A percentile compares a stretch with the other conserved stretches of the same genome.
Conservation (phyloP, 1,140 invertebrate species). For the Acromyrmex echinatior region DNA sequence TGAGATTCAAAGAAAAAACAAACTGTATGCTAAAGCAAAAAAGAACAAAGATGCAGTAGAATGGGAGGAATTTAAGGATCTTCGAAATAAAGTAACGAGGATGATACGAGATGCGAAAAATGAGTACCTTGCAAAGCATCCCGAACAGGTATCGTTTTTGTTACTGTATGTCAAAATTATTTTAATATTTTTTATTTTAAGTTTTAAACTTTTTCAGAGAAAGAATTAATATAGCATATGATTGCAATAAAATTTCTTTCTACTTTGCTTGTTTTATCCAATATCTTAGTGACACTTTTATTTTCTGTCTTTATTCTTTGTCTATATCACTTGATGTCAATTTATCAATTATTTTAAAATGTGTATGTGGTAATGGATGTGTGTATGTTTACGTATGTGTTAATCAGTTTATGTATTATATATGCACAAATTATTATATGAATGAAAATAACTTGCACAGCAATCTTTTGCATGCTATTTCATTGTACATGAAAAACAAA, state of each 20-base stretch:
- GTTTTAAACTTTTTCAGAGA: not conserved
- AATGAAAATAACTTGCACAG: conserved; percentile 26
- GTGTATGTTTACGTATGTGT: not conserved
- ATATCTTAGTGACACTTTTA: not conserved
- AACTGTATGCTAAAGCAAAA: conserved; percentile 86
- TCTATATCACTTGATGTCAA: not conserved
- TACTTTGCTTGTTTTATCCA: not conserved
- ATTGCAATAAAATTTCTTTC: not conserved
- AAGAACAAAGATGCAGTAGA: conserved; percentile 86
- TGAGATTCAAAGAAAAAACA: conserved; percentile 87
- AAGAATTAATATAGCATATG: too few relatives aligned
- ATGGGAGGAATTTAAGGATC: conserved; percentile 87
- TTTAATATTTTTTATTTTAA: not conserved
- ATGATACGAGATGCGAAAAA: conserved; percentile 87
- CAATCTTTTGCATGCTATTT: not conserved
- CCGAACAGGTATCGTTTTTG: conserved; percentile 85
- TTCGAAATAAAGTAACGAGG: conserved; percentile 87
- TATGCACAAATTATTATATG: conserved; percentile 13
- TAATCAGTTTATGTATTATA: not conserved
- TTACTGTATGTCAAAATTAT: conserved; percentile 2
- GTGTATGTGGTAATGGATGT: not conserved
- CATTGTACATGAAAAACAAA: not conserved
- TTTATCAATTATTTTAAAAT: conserved; percentile 18
- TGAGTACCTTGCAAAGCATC: conserved; percentile 86
- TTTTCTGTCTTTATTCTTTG: not conserved